Base-by-base conservation (phyloP, 2,797 vertebrate genomes). In the Protonibea diacanthus region DNA sequence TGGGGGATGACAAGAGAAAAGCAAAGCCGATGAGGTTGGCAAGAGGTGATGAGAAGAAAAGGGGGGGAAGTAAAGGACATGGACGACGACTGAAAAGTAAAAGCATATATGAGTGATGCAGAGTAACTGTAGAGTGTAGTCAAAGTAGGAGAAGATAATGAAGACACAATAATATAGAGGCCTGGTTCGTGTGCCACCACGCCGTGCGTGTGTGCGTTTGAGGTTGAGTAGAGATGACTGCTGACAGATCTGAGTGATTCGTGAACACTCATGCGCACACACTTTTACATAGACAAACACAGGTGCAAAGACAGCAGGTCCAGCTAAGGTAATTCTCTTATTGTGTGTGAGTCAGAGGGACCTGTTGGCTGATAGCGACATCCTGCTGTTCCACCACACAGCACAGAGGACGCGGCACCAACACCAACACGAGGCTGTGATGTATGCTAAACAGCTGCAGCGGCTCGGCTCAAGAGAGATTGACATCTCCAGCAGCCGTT, bases 391-490 rank as follows among this genome's bases (percentile, higher is more conserved):
- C 78, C 58, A 13, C 79, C 77, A 64, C 74, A 70, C 65, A 48
- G 66, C 45, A 25, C 74, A 82, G 80, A 78, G 80, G 82, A 58
- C 78, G 49, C 48, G 61, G 33, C 33, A 76, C 72, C 25, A 27
- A 48, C 81, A 68, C 76, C 80, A 74, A 73, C 88, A 79, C 81
- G 47, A 38, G 67, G 38, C 60, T 49, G 58, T 40, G 76, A 87
- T 83, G 86, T 86, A 78, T 80, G 88, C 82, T 78, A 80, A 91
- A 86, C 91, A 90, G 89, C 89, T 89, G 87, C 86, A 82, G 82
- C 79, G 47, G 76, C 86, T 84, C 82, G 57, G 76, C 84, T 42
- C 81, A 75, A 71, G 71, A 85, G 71, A 84, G 76, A 87, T n/a
- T 88, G 89, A 89, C 87, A 86, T 86, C 85, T 88, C 75, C 84